phyloP scores from a whole-genome alignment of 2,113 vertebrate genomes.

The Carassius auratus region DNA sequence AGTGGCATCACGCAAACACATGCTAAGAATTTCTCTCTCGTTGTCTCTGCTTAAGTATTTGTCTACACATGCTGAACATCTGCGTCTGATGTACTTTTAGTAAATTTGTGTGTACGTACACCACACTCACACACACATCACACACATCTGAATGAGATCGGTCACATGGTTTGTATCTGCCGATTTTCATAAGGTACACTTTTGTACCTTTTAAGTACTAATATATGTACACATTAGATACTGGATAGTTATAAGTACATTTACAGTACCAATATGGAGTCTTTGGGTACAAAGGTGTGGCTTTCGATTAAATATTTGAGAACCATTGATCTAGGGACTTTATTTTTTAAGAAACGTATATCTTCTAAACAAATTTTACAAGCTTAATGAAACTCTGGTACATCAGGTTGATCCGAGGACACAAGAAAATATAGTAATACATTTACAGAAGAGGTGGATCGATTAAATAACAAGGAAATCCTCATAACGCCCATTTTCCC shows the following conservation, averaged over 20 bases:
- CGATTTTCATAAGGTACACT: too few species aligned
- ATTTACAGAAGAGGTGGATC: neutral
- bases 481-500: neutral
- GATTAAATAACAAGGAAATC: neutral
- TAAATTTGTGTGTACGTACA: neutral
- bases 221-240: too few species aligned
- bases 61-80: neutral
- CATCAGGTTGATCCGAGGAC: too few species aligned
- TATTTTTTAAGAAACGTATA: too few species aligned
- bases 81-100: neutral
- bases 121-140: neutral
- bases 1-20: neutral
- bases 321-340: too few species aligned
- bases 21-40: neutral
- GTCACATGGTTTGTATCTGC: slow-evolving; percentile 34
- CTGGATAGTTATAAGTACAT: too few species aligned
- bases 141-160: neutral
- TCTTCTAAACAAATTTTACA: neutral
- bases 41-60: neutral
- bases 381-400: neutral
- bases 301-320: too few species aligned
- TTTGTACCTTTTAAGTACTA: too few species aligned
- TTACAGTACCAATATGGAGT: too few species aligned
- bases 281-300: too few species aligned
- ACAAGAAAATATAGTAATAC: neutral